phyloP scores from a whole-genome alignment of 1,140 invertebrate genomes.

The Tetramorium parvispinum region DNA sequence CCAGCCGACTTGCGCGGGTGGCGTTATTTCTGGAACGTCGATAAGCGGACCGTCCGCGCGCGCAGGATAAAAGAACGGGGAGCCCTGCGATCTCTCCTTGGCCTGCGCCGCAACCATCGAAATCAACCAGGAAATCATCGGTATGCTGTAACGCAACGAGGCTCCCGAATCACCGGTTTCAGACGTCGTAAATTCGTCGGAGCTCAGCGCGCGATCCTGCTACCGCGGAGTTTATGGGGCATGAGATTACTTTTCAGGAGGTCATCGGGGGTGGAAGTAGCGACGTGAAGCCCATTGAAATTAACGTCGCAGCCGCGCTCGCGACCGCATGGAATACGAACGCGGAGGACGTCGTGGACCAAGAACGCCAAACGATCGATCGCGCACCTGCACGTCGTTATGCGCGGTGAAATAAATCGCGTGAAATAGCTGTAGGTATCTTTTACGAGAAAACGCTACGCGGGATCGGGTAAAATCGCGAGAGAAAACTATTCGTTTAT shows the following conservation, averaged over 20 bases:
- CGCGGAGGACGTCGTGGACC: slow-evolving; percentile 8
- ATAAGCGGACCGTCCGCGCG: background rate
- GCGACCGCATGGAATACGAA: slow-evolving; percentile 45
- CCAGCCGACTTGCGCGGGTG: slow-evolving; percentile 61
- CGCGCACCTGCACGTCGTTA: slow-evolving; percentile 53
- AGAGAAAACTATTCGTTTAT: background rate
- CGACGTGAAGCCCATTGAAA: slow-evolving; percentile 53
- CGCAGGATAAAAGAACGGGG: slow-evolving; percentile 45
- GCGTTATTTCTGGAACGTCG: slow-evolving; percentile 68
- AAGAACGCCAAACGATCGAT: slow-evolving; percentile 46
- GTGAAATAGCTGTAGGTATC: slow-evolving; percentile 2
- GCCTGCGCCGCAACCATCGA: background rate
- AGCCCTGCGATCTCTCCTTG: background rate
- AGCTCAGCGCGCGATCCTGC: slow-evolving; percentile 62
- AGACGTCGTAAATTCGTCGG: slow-evolving; percentile 74
- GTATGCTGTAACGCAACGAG: slow-evolving; percentile 63
- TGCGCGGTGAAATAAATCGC: slow-evolving; percentile 45
- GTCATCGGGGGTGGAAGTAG: slow-evolving; percentile 59
- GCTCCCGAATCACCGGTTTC: slow-evolving; percentile 69
- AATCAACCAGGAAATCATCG: slow-evolving; percentile 59
- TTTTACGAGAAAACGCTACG: background rate
- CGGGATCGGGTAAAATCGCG: background rate
- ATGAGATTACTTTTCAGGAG: slow-evolving; percentile 77
- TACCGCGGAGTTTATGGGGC: slow-evolving; percentile 73
- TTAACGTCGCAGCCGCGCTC: slow-evolving; percentile 37